Evolutionary conservation across 2,888 invertebrate genomes (phyloP), one percentile per base, ranked within the genome.

Genomic region (Agriopis marginaria): DNA sequence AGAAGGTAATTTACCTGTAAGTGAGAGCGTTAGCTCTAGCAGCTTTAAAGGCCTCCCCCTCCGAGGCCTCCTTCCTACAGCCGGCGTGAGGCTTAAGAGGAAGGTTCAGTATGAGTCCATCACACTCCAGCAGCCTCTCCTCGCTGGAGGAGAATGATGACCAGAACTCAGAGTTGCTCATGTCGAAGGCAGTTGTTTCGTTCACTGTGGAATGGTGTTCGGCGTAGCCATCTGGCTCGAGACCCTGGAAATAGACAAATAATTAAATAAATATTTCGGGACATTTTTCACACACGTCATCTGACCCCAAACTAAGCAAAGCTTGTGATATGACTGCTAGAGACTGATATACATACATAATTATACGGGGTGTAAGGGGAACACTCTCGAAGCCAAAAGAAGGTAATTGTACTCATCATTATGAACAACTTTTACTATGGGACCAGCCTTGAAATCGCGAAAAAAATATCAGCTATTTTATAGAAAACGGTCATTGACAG

Each of bases 61-160:
- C 90, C 0, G 91, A 83, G 0, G 89, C 84, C 0, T 85, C 86
- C 5, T 77, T 82, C 0, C 82, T 80, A 77, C 97, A 97, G 3
- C 90, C 86, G 4, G 89, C 84, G 77, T 96, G 95, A 0, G 97
- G 96, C 0, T 96, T 96, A 5, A 97, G 86, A 0, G 97, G 97
- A 45, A 97, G 89, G 85, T 96, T 97, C 7, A 97, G 89, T 68
- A 97, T 96, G 50, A 97, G 89, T 0, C 97, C 97, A 44, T 96
- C 96, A 77, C 97, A 97, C 78, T 96, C 96, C 12, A 97, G 84
- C 6, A 97, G 89, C 0, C 97, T 96, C 82, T 97, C 97, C 82
- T 97, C 97, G 55, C 97, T 97, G 84, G 97, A 97, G 17, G 97
- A 97, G 90, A 97, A 97, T 0, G 97, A 97, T 0, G 97, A 97